phyloP scores from a whole-genome alignment of 2,113 vertebrate species.

The Phrynosoma blainvillii region DNA sequence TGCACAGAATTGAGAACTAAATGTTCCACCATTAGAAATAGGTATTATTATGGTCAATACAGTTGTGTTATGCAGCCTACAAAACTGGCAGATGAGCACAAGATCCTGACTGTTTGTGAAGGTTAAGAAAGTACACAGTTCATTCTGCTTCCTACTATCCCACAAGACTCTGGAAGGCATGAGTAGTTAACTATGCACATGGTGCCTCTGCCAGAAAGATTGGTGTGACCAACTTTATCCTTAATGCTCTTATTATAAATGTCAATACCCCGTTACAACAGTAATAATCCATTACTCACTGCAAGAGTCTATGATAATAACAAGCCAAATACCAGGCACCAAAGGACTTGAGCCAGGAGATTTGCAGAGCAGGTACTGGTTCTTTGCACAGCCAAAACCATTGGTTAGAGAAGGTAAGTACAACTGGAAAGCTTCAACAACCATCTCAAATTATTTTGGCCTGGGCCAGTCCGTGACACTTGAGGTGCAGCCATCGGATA shows the following conservation, averaged over 20 bases:
- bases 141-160: not conserved
- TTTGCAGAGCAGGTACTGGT: no score
- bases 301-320: not conserved
- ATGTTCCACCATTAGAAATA: not conserved
- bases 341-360: not conserved
- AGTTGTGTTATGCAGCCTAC: not conserved
- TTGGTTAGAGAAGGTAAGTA: not conserved
- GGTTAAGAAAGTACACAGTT: not conserved
- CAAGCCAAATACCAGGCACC: not conserved
- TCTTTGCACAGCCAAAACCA: not conserved
- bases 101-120: not conserved
- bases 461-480: not conserved
- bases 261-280: no score
- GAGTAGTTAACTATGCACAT: accelerated
- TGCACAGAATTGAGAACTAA: not conserved
- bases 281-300: not conserved
- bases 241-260: not conserved
- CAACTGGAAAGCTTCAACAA: not conserved
- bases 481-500: not conserved
- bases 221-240: not conserved
- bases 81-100: not conserved
- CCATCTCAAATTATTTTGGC: not conserved
- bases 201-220: not conserved
- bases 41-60: not conserved
- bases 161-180: not conserved